Evolutionary conservation across 2,113 vertebrate genomes (phyloP).

Genomic region (Dipodomys stephensi): DNA sequence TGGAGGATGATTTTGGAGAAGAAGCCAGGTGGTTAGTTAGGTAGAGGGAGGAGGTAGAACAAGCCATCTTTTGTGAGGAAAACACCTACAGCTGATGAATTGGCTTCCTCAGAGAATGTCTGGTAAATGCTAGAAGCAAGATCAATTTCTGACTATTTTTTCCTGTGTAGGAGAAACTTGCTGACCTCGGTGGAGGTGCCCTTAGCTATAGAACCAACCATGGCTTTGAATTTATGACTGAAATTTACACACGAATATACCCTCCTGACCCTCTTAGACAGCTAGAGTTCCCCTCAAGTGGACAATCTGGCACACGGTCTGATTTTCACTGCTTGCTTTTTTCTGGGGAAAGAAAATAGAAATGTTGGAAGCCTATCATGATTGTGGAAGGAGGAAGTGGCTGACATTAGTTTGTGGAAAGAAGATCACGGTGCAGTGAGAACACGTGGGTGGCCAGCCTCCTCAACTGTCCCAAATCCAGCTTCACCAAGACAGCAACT

Average conservation of each 20-base stretch:
- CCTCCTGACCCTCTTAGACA: not conserved
- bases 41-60: not conserved
- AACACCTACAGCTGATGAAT: not conserved
- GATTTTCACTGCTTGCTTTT: not conserved
- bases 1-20: rapidly evolving
- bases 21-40: not conserved
- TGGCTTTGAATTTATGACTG: slow-evolving; percentile 5
- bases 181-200: not conserved
- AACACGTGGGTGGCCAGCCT: rapidly evolving
- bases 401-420: not conserved
- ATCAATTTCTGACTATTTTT: slow-evolving; percentile 53
- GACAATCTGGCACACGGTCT: not conserved
- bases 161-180: not conserved
- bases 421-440: not conserved
- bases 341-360: not conserved
- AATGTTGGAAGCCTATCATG: not conserved
- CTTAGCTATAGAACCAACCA: not conserved
- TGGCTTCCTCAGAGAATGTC: not conserved
- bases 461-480: not conserved
- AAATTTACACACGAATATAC: slow-evolving; percentile 40
- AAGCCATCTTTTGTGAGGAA: not conserved
- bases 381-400: not conserved
- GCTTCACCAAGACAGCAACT: not conserved
- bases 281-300: not conserved
- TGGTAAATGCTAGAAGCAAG: slow-evolving; percentile 56